Conservation (phyloP, 2,113 vertebrate species). For the Dasyornis broadbenti region DNA sequence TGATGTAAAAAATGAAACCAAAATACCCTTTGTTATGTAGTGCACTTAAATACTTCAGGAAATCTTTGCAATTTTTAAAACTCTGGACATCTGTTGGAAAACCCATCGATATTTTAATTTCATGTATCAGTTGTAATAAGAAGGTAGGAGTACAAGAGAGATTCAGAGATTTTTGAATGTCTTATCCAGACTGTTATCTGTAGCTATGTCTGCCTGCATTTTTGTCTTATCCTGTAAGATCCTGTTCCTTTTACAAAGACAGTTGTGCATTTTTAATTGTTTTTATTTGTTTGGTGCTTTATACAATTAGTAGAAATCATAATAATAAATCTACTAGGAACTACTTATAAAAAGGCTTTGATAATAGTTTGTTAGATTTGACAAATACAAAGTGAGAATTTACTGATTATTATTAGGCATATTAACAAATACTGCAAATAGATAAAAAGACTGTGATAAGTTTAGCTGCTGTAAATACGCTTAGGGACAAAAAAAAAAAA, state of each 20-base stretch:
- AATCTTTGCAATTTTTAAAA: neutral
- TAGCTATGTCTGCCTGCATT: neutral
- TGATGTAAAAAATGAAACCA: neutral
- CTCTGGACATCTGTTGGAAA: neutral
- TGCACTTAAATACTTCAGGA: neutral
- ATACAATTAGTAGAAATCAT: neutral
- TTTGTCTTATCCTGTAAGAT: neutral
- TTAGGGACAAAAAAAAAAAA: neutral
- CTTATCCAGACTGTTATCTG: neutral
- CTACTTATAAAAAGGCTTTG: neutral
- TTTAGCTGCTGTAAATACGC: neutral
- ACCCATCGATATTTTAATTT: neutral
- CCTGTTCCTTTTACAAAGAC: neutral
- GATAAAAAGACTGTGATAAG: neutral
- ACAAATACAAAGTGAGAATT: neutral
- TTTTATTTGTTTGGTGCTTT: neutral
- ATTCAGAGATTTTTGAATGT: neutral
- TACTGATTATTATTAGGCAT: neutral
- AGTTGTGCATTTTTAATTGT: neutral
- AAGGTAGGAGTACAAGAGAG: neutral
- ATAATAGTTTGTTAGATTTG: neutral
- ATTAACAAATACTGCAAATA: neutral
- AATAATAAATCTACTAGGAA: neutral
- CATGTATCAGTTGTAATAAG: neutral
- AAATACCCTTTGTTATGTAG: neutral